Evolutionary conservation across 2,113 vertebrate genomes (phyloP).

Genomic region (Theristicus caerulescens): DNA sequence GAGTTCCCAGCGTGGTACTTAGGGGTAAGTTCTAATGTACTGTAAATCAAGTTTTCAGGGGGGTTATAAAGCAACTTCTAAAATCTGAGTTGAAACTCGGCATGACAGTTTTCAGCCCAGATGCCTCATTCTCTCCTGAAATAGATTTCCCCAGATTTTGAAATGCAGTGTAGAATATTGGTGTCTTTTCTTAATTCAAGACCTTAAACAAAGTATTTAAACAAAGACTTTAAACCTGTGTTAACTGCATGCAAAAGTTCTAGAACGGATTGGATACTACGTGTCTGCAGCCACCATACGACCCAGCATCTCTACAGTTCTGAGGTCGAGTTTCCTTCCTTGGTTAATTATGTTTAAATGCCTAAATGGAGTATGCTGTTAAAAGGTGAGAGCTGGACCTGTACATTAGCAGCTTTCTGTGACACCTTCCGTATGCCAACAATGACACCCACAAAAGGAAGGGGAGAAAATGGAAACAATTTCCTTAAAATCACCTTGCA

Average conservation of each 20-base stretch:
- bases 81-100: neutral
- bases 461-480: neutral
- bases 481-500: neutral
- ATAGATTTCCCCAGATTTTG: neutral
- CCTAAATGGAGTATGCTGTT: neutral
- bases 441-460: neutral
- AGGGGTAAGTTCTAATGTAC: neutral
- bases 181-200: neutral
- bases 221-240: neutral
- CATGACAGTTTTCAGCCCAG: neutral
- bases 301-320: neutral
- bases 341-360: neutral
- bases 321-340: neutral
- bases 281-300: neutral
- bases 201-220: neutral
- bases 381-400: neutral
- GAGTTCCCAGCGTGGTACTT: neutral
- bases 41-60: neutral
- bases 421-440: neutral
- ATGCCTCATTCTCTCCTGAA: neutral
- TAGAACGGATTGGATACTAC: neutral
- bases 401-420: neutral
- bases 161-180: neutral
- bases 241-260: neutral
- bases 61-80: neutral